Base-by-base conservation (phyloP, 2,113 vertebrate genomes). In the Dunckerocampus dactyliophorus region DNA sequence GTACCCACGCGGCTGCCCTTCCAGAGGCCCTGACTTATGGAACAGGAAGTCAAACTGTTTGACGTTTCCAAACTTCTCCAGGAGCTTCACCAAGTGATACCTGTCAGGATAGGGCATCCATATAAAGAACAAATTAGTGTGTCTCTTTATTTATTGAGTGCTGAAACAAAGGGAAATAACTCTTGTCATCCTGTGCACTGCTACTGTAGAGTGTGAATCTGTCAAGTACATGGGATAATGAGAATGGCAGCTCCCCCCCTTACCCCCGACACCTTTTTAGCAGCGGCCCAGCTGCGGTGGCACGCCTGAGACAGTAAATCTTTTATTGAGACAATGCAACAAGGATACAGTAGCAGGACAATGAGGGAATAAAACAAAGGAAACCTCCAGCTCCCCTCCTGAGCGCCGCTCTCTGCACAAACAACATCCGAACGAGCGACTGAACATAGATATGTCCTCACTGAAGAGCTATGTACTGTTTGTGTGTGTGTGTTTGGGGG, bases 41-140 rank as follows among this genome's bases (percentile, higher is more conserved):
- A 99, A 99, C 58, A 99, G 92, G 79, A 99, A 99, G 87, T 99
- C 96, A 81, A 99, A 99, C 57, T 98, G 95, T 85, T 97, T 96
- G 17, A 99, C 96, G 46, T 94, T 92, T 74, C 97, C 97, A 83
- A 99, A 98, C 83, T 92, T 97, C 89, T 99, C 95, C 57, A 99
- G 90, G 28, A 99, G 91, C 78, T 98, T 98, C 84, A 99, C 93
- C 53, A 98, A 92, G 74, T 99, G 94, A 71, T 95, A 99, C 93
- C 86, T 88, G 72, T 11, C 2, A 2, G 37, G 22, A 74, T 37
- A 72, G 22, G 43, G 34, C 47, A 47, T 3, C 31, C 0, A 24
- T 1, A 59, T 31, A 42, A 7, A 21, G 14, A 42, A 42, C 9
- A 54, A 53, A 21, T 20, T 12, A 43, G 34, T 20, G 14, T 8